Conservation (phyloP, 2,888 invertebrate genomes). For the Xestia c-nigrum region DNA sequence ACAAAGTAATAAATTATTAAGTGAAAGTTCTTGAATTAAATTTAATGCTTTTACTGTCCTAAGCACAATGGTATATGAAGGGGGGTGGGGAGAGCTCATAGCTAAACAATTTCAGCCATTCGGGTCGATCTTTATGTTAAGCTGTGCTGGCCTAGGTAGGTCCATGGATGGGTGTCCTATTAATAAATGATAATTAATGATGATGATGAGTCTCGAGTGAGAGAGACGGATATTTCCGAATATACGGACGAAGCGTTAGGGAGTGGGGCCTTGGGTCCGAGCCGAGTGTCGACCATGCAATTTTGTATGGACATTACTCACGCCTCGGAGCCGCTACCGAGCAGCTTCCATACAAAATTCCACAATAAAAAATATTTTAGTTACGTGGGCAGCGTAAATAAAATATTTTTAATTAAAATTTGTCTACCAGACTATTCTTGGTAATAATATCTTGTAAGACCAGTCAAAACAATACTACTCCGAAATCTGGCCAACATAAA, state of each 20-base stretch:
- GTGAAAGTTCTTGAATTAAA: neutral
- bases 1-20: neutral
- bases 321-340: too few species aligned
- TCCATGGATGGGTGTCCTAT: neutral
- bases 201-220: too few species aligned
- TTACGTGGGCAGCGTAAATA: neutral
- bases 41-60: neutral
- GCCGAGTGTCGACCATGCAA: too few species aligned
- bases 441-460: constrained; percentile 1
- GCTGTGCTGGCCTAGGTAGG: neutral
- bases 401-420: neutral
- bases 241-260: too few species aligned
- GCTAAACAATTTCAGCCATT: neutral
- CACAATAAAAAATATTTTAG: too few species aligned
- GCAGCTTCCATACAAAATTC: too few species aligned
- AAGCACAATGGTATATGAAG: neutral
- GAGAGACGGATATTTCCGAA: too few species aligned
- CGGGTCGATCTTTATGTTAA: neutral
- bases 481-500: constrained; percentile 11
- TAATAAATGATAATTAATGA: neutral
- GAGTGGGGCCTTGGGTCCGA: too few species aligned
- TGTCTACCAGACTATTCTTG: neutral
- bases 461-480: neutral
- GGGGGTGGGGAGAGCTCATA: neutral
- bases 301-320: too few species aligned